Percentiles rank a stretch among this genome's conserved stretches.
Evolutionary conservation across 2,888 invertebrate species (phyloP).

Genomic region (Tanypteryx hageni): DNA sequence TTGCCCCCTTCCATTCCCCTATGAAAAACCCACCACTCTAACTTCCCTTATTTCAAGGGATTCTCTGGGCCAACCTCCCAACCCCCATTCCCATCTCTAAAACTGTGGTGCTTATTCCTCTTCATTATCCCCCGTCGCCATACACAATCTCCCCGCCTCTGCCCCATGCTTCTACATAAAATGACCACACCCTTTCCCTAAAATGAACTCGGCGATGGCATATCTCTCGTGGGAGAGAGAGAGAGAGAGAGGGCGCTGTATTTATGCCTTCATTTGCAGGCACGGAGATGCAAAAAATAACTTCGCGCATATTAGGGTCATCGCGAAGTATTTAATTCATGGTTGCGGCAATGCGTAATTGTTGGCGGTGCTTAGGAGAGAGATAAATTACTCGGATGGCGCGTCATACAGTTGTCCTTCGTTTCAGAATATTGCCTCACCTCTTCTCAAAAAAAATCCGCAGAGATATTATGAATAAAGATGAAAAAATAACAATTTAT

Average conservation of each 20-base stretch:
- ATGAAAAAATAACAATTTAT: no score
- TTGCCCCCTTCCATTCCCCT: neutral
- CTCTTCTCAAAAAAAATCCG: neutral
- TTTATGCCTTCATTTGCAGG: conserved; percentile 56
- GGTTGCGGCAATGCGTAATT: conserved; percentile 49
- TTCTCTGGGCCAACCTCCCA: neutral
- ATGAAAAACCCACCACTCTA: neutral
- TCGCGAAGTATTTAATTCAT: conserved; percentile 43
- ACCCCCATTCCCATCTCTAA: neutral
- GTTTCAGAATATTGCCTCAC: neutral
- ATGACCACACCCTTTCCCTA: conserved; percentile 60
- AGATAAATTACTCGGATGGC: conserved; percentile 18
- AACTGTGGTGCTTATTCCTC: conserved; percentile 61
- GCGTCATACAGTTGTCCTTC: neutral
- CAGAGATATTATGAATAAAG: no score
- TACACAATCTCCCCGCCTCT: neutral
- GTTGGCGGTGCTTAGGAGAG: conserved; percentile 24
- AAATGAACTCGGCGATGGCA: conserved; percentile 52
- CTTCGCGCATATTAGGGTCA: conserved; percentile 56
- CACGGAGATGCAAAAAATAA: neutral
- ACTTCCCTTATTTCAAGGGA: conserved; percentile 42
- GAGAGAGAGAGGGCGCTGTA: neutral
- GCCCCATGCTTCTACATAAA: conserved; percentile 42
- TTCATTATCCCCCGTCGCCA: conserved; percentile 33
- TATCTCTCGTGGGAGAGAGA: neutral